Conservation (phyloP, 1,140 invertebrate genomes). For the Drosophila repleta region DNA sequence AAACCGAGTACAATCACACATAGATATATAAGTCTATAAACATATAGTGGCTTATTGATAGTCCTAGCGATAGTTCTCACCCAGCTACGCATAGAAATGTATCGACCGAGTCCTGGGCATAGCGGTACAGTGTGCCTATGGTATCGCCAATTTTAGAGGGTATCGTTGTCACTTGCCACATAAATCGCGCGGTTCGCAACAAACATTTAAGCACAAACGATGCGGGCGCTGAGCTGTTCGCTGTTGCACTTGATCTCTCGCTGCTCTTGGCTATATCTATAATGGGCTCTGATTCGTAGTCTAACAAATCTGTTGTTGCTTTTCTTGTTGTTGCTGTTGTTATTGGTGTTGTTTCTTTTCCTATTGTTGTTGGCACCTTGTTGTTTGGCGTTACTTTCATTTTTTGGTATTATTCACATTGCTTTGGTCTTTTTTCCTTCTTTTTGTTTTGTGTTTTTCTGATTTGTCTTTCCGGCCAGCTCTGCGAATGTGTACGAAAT, state of each 20-base stretch:
- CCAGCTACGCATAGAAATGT: conserved; percentile 83
- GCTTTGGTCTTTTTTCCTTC: conserved; percentile 26
- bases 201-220: conserved; percentile 82
- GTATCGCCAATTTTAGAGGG: conserved; percentile 82
- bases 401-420: conserved; percentile 66
- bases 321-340: conserved; percentile 10
- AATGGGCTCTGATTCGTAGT: conserved; percentile 14
- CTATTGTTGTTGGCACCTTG: conserved; percentile 63
- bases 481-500: conserved; percentile 11
- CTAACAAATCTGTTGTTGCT: conserved; percentile 4
- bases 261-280: conserved; percentile 3
- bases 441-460: not conserved
- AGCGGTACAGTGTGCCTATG: conserved; percentile 77
- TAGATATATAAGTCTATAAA: not conserved
- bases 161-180: conserved; percentile 83
- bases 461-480: conserved; percentile 3
- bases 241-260: conserved; percentile 15
- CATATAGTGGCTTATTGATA: not conserved
- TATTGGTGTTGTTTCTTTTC: conserved; percentile 36
- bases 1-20: not conserved
- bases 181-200: conserved; percentile 79
- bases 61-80: conserved; percentile 62
- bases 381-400: conserved; percentile 72
- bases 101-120: conserved; percentile 81
- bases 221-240: conserved; percentile 36